Conservation (phyloP, 2,113 vertebrate genomes). For the Pachycephala philippinensis region DNA sequence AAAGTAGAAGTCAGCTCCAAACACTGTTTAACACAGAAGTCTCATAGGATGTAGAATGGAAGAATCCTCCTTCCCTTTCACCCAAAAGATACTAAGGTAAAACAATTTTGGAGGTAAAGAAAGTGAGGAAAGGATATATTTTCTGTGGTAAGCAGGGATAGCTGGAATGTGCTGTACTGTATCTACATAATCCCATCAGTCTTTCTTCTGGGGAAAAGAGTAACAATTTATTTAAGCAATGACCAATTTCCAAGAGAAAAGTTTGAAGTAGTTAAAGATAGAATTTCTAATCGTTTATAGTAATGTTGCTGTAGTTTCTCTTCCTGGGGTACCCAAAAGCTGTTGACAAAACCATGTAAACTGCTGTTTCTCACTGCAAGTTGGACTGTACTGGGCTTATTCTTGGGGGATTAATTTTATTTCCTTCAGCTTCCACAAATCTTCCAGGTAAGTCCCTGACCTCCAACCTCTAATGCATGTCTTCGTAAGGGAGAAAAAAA, state of each 20-base stretch:
- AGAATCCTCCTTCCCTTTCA: neutral
- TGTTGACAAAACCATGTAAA: neutral
- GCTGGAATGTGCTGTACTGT: neutral
- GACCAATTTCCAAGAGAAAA: conserved; percentile 32
- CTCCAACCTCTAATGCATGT: neutral
- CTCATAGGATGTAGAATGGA: neutral
- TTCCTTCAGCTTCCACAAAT: neutral
- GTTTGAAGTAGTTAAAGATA: conserved; percentile 37
- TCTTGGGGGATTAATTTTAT: neutral
- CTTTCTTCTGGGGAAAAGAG: neutral
- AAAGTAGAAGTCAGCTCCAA: conserved; percentile 4
- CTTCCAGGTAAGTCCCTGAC: neutral
- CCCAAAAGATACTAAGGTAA: neutral
- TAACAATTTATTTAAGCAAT: conserved; percentile 2
- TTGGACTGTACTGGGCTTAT: neutral
- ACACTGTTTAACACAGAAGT: conserved; percentile 21
- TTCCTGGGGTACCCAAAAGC: neutral
- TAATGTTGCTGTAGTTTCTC: conserved; percentile 37
- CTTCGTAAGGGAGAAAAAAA: neutral
- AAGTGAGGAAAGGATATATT: neutral
- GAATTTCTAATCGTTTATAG: conserved; percentile 39
- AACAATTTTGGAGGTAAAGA: neutral
- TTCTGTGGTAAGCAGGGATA: neutral
- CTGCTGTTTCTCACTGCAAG: neutral
- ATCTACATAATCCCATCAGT: conserved; percentile 12